A percentile compares a stretch with the other conserved stretches of the same genome.
phyloP scores from a whole-genome alignment of 2,888 invertebrate genomes.

The Cinara cedri region DNA sequence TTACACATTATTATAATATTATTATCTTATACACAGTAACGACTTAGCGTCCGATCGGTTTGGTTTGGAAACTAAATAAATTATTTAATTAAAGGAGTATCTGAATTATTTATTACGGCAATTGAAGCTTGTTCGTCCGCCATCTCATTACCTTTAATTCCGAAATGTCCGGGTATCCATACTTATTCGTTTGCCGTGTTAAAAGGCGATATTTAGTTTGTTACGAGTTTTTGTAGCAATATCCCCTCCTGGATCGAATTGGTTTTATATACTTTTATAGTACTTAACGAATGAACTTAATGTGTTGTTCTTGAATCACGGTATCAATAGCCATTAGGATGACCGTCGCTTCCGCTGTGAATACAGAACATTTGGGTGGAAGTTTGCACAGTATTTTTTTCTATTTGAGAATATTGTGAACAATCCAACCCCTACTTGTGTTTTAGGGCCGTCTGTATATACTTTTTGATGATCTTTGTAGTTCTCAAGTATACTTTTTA shows the following conservation, averaged over 20 bases:
- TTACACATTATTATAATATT: too few relatives aligned
- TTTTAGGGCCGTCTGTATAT: neutral
- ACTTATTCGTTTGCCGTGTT: too few relatives aligned
- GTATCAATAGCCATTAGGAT: neutral
- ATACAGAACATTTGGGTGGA: neutral
- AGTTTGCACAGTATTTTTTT: neutral
- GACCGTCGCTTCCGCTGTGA: neutral
- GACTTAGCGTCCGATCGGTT: too few relatives aligned
- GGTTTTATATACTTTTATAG: neutral
- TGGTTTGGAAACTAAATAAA: too few relatives aligned
- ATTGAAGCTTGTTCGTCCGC: neutral
- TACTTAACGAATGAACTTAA: neutral
- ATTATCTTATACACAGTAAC: too few relatives aligned
- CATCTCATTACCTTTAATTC: neutral
- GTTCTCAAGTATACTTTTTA: neutral
- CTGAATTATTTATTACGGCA: neutral
- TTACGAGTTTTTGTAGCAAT: neutral
- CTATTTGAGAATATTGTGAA: neutral
- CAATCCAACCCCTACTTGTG: neutral
- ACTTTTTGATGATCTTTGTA: neutral
- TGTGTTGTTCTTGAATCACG: neutral
- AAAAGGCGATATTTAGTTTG: too few relatives aligned
- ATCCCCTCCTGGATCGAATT: neutral
- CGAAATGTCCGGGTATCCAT: neutral
- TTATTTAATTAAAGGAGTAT: too few relatives aligned